Evolutionary conservation across 2,797 vertebrate species (phyloP).

Genomic region (Gastrophryne carolinensis): DNA sequence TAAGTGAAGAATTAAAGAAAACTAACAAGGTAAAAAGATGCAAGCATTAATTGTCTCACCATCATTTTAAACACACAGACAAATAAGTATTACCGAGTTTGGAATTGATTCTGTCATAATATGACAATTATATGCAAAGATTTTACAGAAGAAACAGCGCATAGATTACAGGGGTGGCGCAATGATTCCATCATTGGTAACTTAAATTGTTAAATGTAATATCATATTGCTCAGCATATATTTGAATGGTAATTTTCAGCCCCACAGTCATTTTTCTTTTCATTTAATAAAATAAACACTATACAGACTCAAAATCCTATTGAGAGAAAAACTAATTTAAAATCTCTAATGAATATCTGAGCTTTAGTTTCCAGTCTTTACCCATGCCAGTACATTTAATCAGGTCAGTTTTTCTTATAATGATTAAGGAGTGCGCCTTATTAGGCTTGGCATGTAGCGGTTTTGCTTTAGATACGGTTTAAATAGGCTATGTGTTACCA

Average conservation of each 20-base stretch:
- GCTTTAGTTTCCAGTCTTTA: slow-evolving; percentile 10
- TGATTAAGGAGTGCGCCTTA: too few relatives aligned
- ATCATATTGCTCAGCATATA: slow-evolving; percentile 26
- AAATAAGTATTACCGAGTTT: too few relatives aligned
- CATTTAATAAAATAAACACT: slow-evolving; percentile 32
- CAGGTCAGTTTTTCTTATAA: slow-evolving; percentile 21
- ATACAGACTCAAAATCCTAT: slow-evolving; percentile 14
- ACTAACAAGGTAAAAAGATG: too few relatives aligned
- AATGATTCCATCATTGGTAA: slow-evolving; percentile 34
- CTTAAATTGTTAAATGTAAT: slow-evolving; percentile 39
- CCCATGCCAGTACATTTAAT: slow-evolving; percentile 23
- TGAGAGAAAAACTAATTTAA: slow-evolving; percentile 16
- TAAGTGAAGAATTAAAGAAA: too few relatives aligned
- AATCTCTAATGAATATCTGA: slow-evolving; percentile 31
- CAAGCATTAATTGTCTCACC: too few relatives aligned
- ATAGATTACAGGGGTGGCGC: slow-evolving; percentile 20
- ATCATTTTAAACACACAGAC: too few relatives aligned
- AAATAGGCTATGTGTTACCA: too few relatives aligned
- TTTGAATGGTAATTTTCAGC: slow-evolving; percentile 13
- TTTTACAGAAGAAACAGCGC: too few relatives aligned
- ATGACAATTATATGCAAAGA: too few relatives aligned
- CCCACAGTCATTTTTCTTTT: background rate
- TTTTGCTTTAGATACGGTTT: too few relatives aligned
- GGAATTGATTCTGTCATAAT: too few relatives aligned
- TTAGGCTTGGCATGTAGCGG: too few relatives aligned